Evolutionary conservation across 2,888 invertebrate genomes (phyloP).

Genomic region (Cosmorhoe ocellata): DNA sequence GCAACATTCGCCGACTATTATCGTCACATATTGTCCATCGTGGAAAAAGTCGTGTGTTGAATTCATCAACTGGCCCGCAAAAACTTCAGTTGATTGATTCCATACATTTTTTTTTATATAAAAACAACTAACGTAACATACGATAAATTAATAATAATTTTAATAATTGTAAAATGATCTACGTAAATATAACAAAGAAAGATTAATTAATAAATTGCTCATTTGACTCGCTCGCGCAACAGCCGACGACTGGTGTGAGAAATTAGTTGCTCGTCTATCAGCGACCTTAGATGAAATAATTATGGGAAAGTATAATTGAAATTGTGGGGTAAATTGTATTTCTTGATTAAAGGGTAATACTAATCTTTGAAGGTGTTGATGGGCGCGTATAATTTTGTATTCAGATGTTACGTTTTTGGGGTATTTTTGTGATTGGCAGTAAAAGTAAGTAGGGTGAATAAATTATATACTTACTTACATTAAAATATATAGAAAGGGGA

Average conservation of each 20-base stretch:
- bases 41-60: no score
- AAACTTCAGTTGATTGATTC: no score
- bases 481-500: no score
- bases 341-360: constrained; percentile 14
- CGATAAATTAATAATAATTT: no score
- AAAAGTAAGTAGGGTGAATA: constrained; percentile 1
- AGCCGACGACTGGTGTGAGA: neutral
- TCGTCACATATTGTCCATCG: no score
- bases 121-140: no score
- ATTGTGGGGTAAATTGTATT: constrained; percentile 9
- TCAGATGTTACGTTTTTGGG: constrained; percentile 1
- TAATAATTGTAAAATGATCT: no score
- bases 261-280: constrained; percentile 6
- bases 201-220: no score
- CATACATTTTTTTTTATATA: no score
- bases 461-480: neutral
- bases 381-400: constrained; percentile 12
- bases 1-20: neutral
- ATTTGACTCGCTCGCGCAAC: no score
- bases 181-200: no score
- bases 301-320: constrained; percentile 12
- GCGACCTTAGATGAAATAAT: constrained; percentile 1
- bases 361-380: constrained; percentile 12
- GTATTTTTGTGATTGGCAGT: neutral
- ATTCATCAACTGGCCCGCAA: no score